These are phyloP conservation scores for Limnodromus scolopaceus DNA, from an alignment of 2,797 vertebrate genomes.

Conservation along the genomic window DNA sequence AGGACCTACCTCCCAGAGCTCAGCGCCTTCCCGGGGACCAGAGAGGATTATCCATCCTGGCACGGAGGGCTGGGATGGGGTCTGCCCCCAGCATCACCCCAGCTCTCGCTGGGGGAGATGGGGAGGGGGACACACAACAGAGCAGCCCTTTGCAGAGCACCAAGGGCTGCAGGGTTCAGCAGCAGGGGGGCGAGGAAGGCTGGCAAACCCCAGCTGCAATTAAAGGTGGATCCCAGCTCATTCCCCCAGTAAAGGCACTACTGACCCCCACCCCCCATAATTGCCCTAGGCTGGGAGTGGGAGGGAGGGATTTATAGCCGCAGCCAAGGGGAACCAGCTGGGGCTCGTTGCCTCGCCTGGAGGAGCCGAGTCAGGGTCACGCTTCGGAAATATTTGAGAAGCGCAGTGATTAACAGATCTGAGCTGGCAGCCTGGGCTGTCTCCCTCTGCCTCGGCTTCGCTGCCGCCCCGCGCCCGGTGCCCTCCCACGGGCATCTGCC, in stretches of 20 bases:
- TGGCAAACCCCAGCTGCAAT: not conserved
- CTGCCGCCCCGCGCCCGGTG: accelerated
- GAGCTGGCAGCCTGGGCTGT: not conserved
- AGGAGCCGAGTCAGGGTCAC: not conserved
- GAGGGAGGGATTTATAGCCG: not conserved
- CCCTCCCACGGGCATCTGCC: not conserved
- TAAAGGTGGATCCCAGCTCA: not conserved
- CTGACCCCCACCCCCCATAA: not conserved
- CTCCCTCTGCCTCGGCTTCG: not conserved
- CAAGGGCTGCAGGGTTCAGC: no score
- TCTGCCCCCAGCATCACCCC: no score
- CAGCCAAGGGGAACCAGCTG: not conserved
- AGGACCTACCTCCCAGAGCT: not conserved
- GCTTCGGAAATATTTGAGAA: not conserved
- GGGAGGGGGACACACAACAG: no score
- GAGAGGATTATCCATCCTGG: not conserved
- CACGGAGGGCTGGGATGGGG: no score
- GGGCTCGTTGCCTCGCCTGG: not conserved
- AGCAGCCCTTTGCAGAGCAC: not conserved
- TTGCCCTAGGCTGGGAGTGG: not conserved
- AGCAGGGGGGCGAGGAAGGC: not conserved
- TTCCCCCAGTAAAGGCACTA: not conserved
- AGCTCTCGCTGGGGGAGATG: no score
- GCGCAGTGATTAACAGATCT: not conserved
- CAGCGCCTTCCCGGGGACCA: accelerated